Base-by-base conservation (phyloP, 2,797 vertebrate genomes). In the Lates japonicus region DNA sequence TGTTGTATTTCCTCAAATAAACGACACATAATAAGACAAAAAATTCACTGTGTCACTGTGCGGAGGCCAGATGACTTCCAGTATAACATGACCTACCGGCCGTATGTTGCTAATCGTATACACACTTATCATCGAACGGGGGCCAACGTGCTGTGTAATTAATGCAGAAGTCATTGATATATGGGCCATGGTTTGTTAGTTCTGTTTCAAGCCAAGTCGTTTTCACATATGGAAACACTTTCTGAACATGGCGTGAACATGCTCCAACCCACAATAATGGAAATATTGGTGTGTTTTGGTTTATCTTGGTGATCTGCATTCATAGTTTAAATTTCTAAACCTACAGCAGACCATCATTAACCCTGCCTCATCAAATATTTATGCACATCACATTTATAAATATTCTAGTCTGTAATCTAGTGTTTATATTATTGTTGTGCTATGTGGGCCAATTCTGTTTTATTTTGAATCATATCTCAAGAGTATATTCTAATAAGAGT, bases 71-170 rank as follows among this genome's bases (percentile, higher is more conserved):
- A 81, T 63, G 82, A 84, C 82, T 80, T 48, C 41, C n/a, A 74
- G 72, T 17, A n/a, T 13, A 49, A 64, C 31, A 19, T 71, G 79
- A 85, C 78, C 64, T n/a, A n/a, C n/a, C n/a, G n/a, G n/a, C n/a
- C 11, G 3, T 80, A 71, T 67, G 79, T 72, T 31, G 20, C 42
- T 86, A 87, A 90, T 87, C 70, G 55, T 55, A 74, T 90, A 70
- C 10, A 39, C 11, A 33, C 67, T 61, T 78, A 68, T 81, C 58
- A 76, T 54, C 16, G 19, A 42, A 54, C 72, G 68, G 62, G 17
- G 58, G 22, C 17, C 75, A 83, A 86, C 71, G n/a, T n/a, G n/a
- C n/a, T 51, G 68, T 65, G 49, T 84, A 60, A 85, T 71, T 68
- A 71, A 86, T 74, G 31, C 35, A 20, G 48, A 65, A n/a, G 61